Evolutionary conservation across 2,888 invertebrate species (phyloP), one percentile per base, ranked within the genome.

Genomic region (Meiosimyza platycephala): DNA sequence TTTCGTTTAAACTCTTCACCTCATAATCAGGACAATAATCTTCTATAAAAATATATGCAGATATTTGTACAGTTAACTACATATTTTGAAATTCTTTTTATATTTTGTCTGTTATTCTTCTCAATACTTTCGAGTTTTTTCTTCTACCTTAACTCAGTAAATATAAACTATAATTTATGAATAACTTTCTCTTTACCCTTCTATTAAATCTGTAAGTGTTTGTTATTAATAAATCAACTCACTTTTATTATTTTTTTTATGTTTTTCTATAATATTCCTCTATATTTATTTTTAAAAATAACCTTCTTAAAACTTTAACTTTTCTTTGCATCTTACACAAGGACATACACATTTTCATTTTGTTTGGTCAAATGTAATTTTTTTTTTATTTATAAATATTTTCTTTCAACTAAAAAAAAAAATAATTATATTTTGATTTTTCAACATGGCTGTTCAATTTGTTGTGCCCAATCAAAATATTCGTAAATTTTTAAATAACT

Each of bases 401-500:
- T 64, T 28, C 67, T 71, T 71, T 66, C 48, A 72, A 73, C 57
- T 67, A 72, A 57, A 28, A 28, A 28, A 22, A 28, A 28, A 28
- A 28, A 28, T 28, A 28, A 28, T 3, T 28, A 28, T 3, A 28
- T 72, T 74, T 63, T 72, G 33, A 51, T 62, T 50, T 62, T 16
- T 69, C 47, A 71, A 62, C 52, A 71, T 63, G 71, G 71, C 71
- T 71, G 64, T 71, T 71, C 33, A 55, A 64, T 71, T 52, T 67
- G 63, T 72, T 72, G 64, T 72, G 51, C 69, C 22, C 48, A 60
- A 50, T 57, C 4, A 66, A 16, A 51, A 66, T 64, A 47, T 15
- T 59, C 50, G 64, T 47, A 59, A 57, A n/a, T n/a, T n/a, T 52
- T 74, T 66, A 66, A 75, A 69, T 66, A 71, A 74, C n/a, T 62